Evolutionary conservation across 2,888 invertebrate genomes (phyloP), one percentile per base, ranked within the genome.

Genomic region (Andricus quercusramuli): DNA sequence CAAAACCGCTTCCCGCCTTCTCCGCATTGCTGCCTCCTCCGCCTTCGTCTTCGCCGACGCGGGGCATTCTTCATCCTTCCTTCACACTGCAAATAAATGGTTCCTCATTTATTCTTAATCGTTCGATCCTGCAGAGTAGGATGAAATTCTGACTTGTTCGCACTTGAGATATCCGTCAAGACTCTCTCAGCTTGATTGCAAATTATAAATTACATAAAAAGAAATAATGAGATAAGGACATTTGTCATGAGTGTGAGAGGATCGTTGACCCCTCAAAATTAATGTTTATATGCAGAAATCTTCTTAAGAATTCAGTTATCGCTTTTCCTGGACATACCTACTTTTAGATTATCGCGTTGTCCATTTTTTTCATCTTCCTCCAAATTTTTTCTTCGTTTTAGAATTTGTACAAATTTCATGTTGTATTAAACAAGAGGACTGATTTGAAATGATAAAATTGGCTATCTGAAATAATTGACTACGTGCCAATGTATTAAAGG

Each of bases 11-110:
- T 82, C 85, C 86, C 79, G 86, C 84, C 81, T 87, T 88, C 85
- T 88, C 89, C 78, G 70, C 62, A 62, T 78, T 80, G 59, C 74
- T 65, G 86, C 88, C 87, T 80, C 89, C 90, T 83, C 90, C 90
- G 87, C 89, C 89, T 87, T 90, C 92, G 87, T 91, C 91, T 89
- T 90, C 90, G 82, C 87, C 88, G 88, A 89, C 89, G 86, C 91
- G 92, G 89, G 92, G 90, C 92, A 92, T 92, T 91, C 92, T 92
- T 92, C 92, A 92, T 92, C 91, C 91, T 92, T 91, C 87, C 87
- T 84, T 87, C 85, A 86, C 87, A 86, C 90, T 90, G 79, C 2
- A 85, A 85, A 59, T 15, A 79, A 74, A 74, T 74, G n/a, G 51
- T 20, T n/a, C 51, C 56, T 20, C 56, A 74, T 74, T 74, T 74